Evolutionary conservation across 35 echinoderm and acorn worm genomes (phyloP), one percentile per base, ranked within the genome.

Genomic region (Hemicentrotus pulcherrimus): DNA sequence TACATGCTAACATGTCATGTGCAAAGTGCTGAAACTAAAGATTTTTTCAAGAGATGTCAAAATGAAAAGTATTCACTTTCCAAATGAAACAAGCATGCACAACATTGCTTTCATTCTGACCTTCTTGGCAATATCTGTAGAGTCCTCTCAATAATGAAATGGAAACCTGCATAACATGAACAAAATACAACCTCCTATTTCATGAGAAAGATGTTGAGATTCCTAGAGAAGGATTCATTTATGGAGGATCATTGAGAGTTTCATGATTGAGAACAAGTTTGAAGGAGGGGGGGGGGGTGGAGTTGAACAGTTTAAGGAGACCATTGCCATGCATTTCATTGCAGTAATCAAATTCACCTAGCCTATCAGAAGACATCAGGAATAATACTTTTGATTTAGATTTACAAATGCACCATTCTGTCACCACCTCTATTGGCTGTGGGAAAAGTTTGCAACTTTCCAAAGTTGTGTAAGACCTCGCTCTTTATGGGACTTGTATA

Each of bases 341-440:
- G 22, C 65, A 90, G 88, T 90, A 90, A 90, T 90, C 88, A 90
- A 90, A 90, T 90, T 90, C 46, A 47, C 88, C 88, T 47, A 90
- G 88, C 65, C 65, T 78, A 47, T 90, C 88, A 33, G 88, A 18
- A 47, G 46, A 45, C 88, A 47, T 90, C 88, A 90, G 88, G 88
- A 90, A 90, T 90, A 90, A 9, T 47, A 90, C 88, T 90, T 90
- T 41, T 90, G 88, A 33, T 90, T 90, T 90, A 45, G 88, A 45
- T 33, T 33, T 90, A 33, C 88, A 90, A 90, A 90, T 18, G 31
- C 88, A 47, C 88, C 88, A 90, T 90, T 90, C 88, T 90, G 31
- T 90, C 88, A 90, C 32, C 88, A 90, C 88, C 15, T 46, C 88
- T 19, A 35, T 90, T 7, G 32, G 88, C 88, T 90, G 88, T 90